A percentile compares a stretch with the other conserved stretches of the same genome.
These are phyloP conservation scores for Smutsia temminckii DNA, from an alignment of 2,797 vertebrate genomes.

Conservation along the genomic window DNA sequence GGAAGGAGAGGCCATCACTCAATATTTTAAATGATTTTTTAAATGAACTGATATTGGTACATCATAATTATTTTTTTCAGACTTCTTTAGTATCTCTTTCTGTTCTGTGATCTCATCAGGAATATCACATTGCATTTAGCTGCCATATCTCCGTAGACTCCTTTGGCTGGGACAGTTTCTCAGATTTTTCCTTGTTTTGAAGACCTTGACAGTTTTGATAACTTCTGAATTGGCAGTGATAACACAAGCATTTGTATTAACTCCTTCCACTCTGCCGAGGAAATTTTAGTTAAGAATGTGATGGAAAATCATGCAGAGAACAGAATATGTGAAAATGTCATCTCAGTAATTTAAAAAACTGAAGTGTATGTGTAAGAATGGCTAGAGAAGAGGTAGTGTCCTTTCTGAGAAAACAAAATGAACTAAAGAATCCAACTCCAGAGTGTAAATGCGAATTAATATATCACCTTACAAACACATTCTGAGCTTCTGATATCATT, in stretches of 20 bases:
- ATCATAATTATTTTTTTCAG: neutral
- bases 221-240: neutral
- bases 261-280: neutral
- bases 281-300: neutral
- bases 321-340: neutral
- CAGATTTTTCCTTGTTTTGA: neutral
- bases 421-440: neutral
- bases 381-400: neutral
- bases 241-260: neutral
- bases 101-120: neutral
- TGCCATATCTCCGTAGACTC: neutral
- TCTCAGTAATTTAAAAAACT: neutral
- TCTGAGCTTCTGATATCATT: neutral
- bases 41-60: neutral
- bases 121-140: neutral
- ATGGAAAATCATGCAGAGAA: neutral
- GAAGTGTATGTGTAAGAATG: neutral
- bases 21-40: neutral
- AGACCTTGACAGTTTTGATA: neutral
- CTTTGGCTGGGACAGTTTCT: neutral
- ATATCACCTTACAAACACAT: neutral
- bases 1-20: neutral
- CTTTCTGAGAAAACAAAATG: neutral
- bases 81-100: neutral
- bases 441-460: neutral